These are phyloP conservation scores for Herpetotheres cachinnans DNA, from an alignment of 2,113 vertebrate species.

Conservation along the genomic window DNA sequence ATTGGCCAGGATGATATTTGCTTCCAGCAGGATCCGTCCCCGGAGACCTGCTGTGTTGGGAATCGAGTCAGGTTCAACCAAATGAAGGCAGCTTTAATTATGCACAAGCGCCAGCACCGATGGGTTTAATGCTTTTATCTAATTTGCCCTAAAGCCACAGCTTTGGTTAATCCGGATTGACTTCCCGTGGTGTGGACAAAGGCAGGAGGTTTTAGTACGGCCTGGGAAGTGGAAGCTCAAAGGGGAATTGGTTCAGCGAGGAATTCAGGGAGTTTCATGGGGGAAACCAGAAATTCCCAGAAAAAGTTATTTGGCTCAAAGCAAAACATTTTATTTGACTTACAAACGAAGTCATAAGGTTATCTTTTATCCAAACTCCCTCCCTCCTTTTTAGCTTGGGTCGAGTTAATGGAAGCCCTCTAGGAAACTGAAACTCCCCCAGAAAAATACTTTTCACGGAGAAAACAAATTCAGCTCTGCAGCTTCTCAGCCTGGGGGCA, in stretches of 20 bases:
- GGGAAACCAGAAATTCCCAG: neutral
- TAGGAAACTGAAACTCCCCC: neutral
- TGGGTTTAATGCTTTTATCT: neutral
- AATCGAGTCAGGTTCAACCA: neutral
- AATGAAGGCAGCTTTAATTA: neutral
- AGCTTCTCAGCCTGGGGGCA: neutral
- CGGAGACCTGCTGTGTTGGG: neutral
- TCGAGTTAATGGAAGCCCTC: neutral
- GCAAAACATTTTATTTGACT: neutral
- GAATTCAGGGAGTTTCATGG: neutral
- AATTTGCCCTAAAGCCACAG: neutral
- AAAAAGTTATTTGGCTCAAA: neutral
- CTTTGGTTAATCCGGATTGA: neutral
- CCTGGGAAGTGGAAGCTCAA: fast-evolving
- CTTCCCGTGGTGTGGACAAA: neutral
- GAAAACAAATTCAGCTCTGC: neutral
- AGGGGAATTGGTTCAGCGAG: neutral
- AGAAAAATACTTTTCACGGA: fast-evolving
- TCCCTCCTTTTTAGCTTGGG: neutral
- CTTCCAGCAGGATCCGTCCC: neutral
- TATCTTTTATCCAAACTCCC: neutral
- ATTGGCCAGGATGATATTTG: neutral
- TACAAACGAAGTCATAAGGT: neutral
- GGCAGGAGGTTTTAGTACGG: neutral
- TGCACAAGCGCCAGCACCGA: fast-evolving